Evolutionary conservation across 2,797 vertebrate species (phyloP), one percentile per base, ranked within the genome.

Genomic region (Mormyrops boulengeri): DNA sequence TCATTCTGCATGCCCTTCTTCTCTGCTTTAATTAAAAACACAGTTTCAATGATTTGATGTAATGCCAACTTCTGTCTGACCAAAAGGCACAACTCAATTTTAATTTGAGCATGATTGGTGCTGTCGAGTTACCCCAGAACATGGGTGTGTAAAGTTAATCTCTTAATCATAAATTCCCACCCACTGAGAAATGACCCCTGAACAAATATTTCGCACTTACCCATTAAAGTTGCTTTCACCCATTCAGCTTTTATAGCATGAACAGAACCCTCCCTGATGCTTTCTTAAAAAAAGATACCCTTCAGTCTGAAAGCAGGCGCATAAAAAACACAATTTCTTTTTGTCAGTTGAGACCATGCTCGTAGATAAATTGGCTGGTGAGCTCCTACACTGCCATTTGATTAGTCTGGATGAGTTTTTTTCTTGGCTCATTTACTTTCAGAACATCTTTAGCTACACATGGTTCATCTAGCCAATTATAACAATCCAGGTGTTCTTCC

Each of bases 391-490:
- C 8, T 3, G 22, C 14, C 7, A 0, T 66, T 30, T 57, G 44
- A 49, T 60, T 26, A 84, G 5, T 19, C 38, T 89, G 26, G 34
- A 50, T 86, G 41, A 30, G 30, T 17, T 30, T 82, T 49, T 85
- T 38, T 50, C 62, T 22, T 30, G 26, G 41, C 22, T 85, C 34
- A 66, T 85, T 85, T 49, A 44, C 49, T 87, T 41, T 86, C 22
- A 41, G 44, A 60, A 47, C 82, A 9, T 66, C 14, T 82, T 52
- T n/a, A 52, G 50, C 57, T 53, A n/a, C 26, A 22, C n/a, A 77
- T 55, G 60, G 47, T 47, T 80, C 50, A 30, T 57, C 41, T 34
- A 44, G 22, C 85, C 85, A 89, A 47, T 89, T 89, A 89, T 52
- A 30, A 86, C 52, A 17, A 52, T 62, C 44, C 88, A 85, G 19